These are phyloP conservation scores for Axea sp. DNA, from an alignment of 2,888 invertebrate genomes.

Conservation along the genomic window DNA sequence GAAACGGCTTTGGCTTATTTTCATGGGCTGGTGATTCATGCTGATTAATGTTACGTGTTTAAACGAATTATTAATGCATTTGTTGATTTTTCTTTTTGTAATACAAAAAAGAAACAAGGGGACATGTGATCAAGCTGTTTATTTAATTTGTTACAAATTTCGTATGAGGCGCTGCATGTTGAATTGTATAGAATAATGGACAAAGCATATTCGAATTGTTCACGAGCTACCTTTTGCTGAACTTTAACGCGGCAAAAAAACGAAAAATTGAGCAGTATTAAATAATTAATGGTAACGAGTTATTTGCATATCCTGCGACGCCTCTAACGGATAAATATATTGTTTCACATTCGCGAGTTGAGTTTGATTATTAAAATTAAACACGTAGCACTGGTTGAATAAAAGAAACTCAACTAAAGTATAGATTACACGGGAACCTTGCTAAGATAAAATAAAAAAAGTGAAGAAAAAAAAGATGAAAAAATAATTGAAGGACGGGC, in stretches of 20 bases:
- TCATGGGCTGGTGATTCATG: slow-evolving; percentile 64
- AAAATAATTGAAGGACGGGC: slow-evolving; percentile 65
- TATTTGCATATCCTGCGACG: slow-evolving; percentile 47
- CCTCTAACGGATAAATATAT: slow-evolving; percentile 10
- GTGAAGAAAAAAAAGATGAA: slow-evolving; percentile 13
- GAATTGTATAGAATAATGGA: slow-evolving; percentile 31
- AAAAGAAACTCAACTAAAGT: slow-evolving; percentile 57
- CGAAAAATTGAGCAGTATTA: slow-evolving; percentile 55
- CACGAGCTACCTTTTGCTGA: slow-evolving; percentile 31
- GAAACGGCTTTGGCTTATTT: slow-evolving; percentile 70
- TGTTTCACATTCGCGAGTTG: slow-evolving; percentile 25
- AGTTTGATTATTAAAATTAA: slow-evolving; percentile 43
- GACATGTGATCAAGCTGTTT: slow-evolving; percentile 44
- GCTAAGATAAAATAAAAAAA: slow-evolving; percentile 50
- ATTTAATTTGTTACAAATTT: slow-evolving; percentile 20
- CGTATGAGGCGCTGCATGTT: slow-evolving; percentile 11
- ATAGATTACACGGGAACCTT: slow-evolving; percentile 65
- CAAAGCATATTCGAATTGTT: slow-evolving; percentile 27
- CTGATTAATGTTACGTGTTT: slow-evolving; percentile 66
- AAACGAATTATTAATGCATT: slow-evolving; percentile 30
- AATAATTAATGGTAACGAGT: slow-evolving; percentile 29
- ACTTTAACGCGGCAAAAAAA: too few relatives aligned
- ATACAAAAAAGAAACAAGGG: slow-evolving; percentile 2
- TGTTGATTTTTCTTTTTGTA: slow-evolving; percentile 42
- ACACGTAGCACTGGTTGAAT: slow-evolving; percentile 56